phyloP scores from a whole-genome alignment of 2,113 vertebrate species.

The Mixornis gularis region DNA sequence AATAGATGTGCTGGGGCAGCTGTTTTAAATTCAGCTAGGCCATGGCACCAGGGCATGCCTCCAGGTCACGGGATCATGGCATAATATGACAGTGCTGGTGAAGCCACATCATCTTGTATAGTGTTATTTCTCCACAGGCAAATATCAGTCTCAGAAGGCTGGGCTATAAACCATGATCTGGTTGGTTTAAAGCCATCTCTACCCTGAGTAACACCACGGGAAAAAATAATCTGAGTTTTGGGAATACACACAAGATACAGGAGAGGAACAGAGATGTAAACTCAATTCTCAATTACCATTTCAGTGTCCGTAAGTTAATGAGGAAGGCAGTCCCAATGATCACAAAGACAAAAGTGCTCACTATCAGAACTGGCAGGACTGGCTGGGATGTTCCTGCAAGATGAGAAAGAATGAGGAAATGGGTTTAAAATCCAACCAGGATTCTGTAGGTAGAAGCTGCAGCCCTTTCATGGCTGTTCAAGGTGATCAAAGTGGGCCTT shows the following conservation, averaged over 20 bases:
- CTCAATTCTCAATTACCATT: conserved; percentile 43
- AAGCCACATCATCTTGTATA: neutral
- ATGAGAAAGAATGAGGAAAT: neutral
- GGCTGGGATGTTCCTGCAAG: neutral
- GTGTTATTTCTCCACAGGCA: neutral
- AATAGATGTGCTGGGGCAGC: neutral
- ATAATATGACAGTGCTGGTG: fast-evolving
- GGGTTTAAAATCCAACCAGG: neutral
- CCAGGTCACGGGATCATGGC: neutral
- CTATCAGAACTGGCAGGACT: neutral
- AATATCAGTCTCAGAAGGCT: neutral
- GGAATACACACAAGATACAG: neutral
- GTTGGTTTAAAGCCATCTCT: neutral
- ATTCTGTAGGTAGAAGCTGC: neutral
- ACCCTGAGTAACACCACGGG: neutral
- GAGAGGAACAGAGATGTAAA: neutral
- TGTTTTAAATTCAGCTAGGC: neutral
- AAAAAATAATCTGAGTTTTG: neutral
- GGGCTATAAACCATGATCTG: neutral
- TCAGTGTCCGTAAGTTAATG: neutral
- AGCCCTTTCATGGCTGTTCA: neutral
- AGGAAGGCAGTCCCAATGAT: conserved; percentile 9
- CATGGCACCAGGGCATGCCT: neutral
- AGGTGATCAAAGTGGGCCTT: neutral
- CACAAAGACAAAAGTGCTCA: neutral